Conservation (phyloP, 2,888 invertebrate genomes). For the Bibio marci region DNA sequence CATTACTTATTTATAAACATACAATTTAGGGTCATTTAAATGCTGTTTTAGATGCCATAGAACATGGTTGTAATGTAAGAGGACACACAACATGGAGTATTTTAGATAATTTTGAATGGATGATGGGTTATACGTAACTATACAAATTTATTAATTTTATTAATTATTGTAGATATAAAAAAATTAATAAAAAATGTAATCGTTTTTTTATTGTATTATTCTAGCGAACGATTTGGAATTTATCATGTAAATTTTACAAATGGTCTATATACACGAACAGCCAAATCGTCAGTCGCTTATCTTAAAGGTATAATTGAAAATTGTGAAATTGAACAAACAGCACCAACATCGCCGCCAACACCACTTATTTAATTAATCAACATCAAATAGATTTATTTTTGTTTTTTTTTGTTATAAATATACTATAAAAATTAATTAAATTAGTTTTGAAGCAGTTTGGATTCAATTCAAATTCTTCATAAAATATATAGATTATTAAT, state of each 20-base stretch:
- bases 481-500: no score
- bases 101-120: constrained; percentile 50
- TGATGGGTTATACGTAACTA: constrained; percentile 36
- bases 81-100: constrained; percentile 44
- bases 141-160: constrained; percentile 1
- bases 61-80: constrained; percentile 29
- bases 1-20: no score
- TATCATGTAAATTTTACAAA: constrained; percentile 43
- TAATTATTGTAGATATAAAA: constrained; percentile 2
- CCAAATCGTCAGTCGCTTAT: constrained; percentile 39
- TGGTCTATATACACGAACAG: constrained; percentile 35
- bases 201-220: background rate
- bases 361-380: no score
- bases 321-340: no score
- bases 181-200: no score
- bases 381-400: no score
- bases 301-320: constrained; percentile 35
- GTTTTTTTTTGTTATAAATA: no score
- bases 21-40: constrained; percentile 26
- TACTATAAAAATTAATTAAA: no score
- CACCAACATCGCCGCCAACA: no score
- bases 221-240: constrained; percentile 45
- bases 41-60: constrained; percentile 31
- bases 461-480: no score
- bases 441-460: no score